A percentile compares a stretch with the other conserved stretches of the same genome.
Evolutionary conservation across 2,888 invertebrate species (phyloP).

Genomic region (Dolichopus griseipennis): DNA sequence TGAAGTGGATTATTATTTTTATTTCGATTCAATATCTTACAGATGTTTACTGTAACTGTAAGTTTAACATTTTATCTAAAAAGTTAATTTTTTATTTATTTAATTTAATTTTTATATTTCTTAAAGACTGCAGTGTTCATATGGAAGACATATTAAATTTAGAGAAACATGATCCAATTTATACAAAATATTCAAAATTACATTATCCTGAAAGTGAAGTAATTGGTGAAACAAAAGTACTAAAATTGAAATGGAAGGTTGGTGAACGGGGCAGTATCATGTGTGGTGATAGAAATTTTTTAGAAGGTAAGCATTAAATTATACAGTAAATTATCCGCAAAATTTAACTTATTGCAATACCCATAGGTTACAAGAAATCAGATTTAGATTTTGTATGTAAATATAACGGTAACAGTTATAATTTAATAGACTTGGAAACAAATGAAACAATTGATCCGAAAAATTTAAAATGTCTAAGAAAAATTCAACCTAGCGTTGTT

Average conservation of each 20-base stretch:
- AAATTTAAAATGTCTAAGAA: conserved; percentile 11
- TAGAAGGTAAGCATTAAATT: not conserved
- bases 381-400: not conserved
- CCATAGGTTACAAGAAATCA: not conserved
- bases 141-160: too few species aligned
- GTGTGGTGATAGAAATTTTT: not conserved
- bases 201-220: not conserved
- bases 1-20: too few species aligned
- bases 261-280: not conserved
- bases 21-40: too few species aligned
- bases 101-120: too few species aligned
- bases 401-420: not conserved
- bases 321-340: too few species aligned
- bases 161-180: not conserved
- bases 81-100: too few species aligned
- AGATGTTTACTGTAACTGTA: too few species aligned
- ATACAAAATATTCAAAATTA: not conserved
- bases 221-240: not conserved
- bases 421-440: not conserved
- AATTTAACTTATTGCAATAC: too few species aligned
- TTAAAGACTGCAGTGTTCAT: too few species aligned
- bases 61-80: too few species aligned
- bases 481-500: conserved; percentile 10
- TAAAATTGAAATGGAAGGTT: not conserved
- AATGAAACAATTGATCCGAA: not conserved